Conservation (phyloP, 2,888 invertebrate genomes). For the Bugula neritina region DNA sequence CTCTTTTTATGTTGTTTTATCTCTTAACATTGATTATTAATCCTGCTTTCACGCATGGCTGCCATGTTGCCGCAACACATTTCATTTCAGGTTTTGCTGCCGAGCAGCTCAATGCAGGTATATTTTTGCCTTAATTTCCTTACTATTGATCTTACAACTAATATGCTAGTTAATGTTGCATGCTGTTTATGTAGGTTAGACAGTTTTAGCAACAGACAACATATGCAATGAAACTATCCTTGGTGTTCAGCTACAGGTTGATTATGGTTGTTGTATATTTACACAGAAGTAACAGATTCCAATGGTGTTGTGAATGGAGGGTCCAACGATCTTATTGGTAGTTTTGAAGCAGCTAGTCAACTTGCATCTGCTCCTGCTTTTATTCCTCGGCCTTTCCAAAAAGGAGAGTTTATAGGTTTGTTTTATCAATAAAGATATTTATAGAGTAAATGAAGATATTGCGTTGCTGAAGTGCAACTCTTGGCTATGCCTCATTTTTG, state of each 20-base stretch:
- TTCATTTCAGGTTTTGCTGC: conserved; percentile 18
- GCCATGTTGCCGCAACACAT: conserved; percentile 24
- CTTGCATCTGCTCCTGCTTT: not conserved
- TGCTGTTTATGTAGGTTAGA: not conserved
- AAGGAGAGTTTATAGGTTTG: conserved; percentile 4
- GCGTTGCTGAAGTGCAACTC: too few relatives aligned
- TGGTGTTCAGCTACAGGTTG: too few relatives aligned
- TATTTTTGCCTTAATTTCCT: not conserved
- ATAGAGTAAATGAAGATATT: too few relatives aligned
- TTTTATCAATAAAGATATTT: too few relatives aligned
- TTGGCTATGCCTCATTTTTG: too few relatives aligned
- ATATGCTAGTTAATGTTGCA: conserved; percentile 20
- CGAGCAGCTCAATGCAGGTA: not conserved
- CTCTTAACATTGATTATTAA: conserved; percentile 13
- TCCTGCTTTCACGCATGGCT: conserved; percentile 25
- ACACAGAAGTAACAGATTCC: not conserved
- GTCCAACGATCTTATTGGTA: not conserved
- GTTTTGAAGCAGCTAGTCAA: conserved; percentile 12
- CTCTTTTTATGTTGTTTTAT: not conserved
- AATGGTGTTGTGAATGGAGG: conserved; percentile 1
- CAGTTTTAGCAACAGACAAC: not conserved
- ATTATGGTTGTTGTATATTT: too few relatives aligned
- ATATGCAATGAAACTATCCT: not conserved
- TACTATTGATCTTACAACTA: conserved; percentile 13
- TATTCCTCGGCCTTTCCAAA: not conserved